Base-by-base conservation (phyloP, 2,113 vertebrate species). In the Chionodraco myersi region DNA sequence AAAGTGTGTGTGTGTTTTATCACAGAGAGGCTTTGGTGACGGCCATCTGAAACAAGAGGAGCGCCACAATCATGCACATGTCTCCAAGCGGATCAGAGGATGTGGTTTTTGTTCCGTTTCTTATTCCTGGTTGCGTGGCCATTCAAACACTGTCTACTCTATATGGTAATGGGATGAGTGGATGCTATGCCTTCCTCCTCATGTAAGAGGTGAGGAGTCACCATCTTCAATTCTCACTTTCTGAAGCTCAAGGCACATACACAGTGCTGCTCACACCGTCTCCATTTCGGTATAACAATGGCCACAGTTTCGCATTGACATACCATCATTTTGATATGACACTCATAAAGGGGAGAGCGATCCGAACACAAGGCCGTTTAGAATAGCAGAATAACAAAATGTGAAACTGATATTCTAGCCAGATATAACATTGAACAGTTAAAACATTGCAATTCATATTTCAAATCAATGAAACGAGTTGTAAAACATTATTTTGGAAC, bases 201-300 rank as follows among this genome's bases (percentile, higher is more conserved):
- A 53, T 68, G 76, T 61, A 80, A 56, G 16, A 10, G 14, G 47
- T 67, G 83, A 86, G 74, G 74, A 83, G 71, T 82, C 78, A 59
- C 83, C 51, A 23, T 75, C 72, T 82, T 67, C n/a, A 87, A 91
- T 70, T 89, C 74, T 74, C 59, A 75, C 84, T 86, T 87, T 91
- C 89, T 82, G 79, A 90, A 93, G 92, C 92, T 93, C 92, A 96
- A 96, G 95, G 95, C 94, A 95, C 94, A 91, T 89, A 87, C 84
- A 68, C 95, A 95, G 94, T 92, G 93, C 88, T 94, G 93, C 85
- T 92, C 78, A 91, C 94, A 94, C 95, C 92, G 94, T 91, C 85
- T 88, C 88, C 77, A 82, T 90, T 92, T 91, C 82, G 84, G 79
- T 80, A 73, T 66, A 79, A 90, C 82, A 72, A 81, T 79, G 82